Evolutionary conservation across 2,113 vertebrate genomes (phyloP), one percentile per base, ranked within the genome.

Genomic region (Rhynchomys soricoides): DNA sequence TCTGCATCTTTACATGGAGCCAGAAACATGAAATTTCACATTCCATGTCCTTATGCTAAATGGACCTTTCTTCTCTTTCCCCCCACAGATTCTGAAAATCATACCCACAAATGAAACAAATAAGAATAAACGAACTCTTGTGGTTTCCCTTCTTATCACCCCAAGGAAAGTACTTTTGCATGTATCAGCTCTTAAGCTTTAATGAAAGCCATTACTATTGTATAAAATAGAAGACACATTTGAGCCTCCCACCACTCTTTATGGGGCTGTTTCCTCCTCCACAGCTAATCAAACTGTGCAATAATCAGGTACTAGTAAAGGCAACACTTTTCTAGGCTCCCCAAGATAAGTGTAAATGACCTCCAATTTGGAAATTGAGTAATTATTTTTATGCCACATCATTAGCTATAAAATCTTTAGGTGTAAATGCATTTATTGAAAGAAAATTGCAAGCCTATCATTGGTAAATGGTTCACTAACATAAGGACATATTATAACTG

Each of bases 361-460:
- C 73, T 96, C 75, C 50, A 21, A 93, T 57, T 90, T 96, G 22
- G 37, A 95, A 94, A 96, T 93, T 89, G 43, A 40, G 73, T 95
- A 94, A 89, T 97, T 88, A 93, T 95, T 93, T 96, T 95, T 90
- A 75, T 93, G 64, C n/a, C 48, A 90, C 40, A 96, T 94, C 83
- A 95, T 95, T 96, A 94, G 52, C 68, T 93, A 29, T 89, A 78
- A 96, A 95, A 15, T 78, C 89, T 96, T 77, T 90, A 94, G 21
- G 93, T 29, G 73, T 71, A 90, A 82, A 86, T 71, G 3, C 79
- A 59, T 93, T 77, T 95, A 82, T 73, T 95, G 73, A 89, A n/a
- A 91, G 75, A 81, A 96, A 95, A 89, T 74, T 81, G n/a, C 74
- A 95, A 86, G 90, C 7, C 26, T 94, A 48, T 66, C 3, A 64